A percentile compares a stretch with the other conserved stretches of the same genome.
Evolutionary conservation across 2,113 vertebrate genomes (phyloP).

Genomic region (Euleptes europaea): DNA sequence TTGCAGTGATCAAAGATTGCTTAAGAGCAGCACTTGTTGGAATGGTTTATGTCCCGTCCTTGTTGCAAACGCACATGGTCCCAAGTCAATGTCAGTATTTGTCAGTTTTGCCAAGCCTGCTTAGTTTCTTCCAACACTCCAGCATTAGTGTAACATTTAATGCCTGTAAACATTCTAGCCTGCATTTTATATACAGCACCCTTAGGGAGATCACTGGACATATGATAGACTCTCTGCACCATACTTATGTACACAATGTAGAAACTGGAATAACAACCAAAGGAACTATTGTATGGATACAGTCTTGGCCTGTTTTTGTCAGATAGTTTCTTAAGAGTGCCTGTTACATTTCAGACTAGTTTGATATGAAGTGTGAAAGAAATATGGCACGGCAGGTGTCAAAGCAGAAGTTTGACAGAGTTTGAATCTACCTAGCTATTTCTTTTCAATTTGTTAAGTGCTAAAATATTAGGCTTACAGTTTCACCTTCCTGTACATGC

Average conservation of each 20-base stretch:
- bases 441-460: slow-evolving; percentile 2
- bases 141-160: slow-evolving; percentile 65
- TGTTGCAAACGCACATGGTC: slow-evolving; percentile 50
- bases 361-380: slow-evolving; percentile 60
- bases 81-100: slow-evolving; percentile 40
- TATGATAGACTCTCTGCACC: slow-evolving; percentile 62
- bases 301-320: slow-evolving; percentile 43
- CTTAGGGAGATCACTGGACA: slow-evolving; percentile 66
- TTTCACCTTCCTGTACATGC: slow-evolving; percentile 39
- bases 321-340: slow-evolving; percentile 56
- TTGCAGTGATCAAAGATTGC: neutral
- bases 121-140: slow-evolving; percentile 49
- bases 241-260: slow-evolving; percentile 57
- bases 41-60: slow-evolving; percentile 44
- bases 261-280: slow-evolving; percentile 57
- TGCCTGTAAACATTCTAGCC: slow-evolving; percentile 62
- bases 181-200: slow-evolving; percentile 62
- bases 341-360: slow-evolving; percentile 63
- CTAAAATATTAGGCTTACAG: neutral
- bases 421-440: slow-evolving; percentile 37
- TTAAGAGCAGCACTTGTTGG: neutral
- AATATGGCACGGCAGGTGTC: slow-evolving; percentile 62
- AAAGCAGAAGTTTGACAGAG: slow-evolving; percentile 47
- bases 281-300: slow-evolving; percentile 60
- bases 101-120: slow-evolving; percentile 45